A percentile compares a stretch with the other conserved stretches of the same genome.
These are phyloP conservation scores for Gobio occitaniae DNA, from an alignment of 2,797 vertebrate genomes.

Conservation along the genomic window DNA sequence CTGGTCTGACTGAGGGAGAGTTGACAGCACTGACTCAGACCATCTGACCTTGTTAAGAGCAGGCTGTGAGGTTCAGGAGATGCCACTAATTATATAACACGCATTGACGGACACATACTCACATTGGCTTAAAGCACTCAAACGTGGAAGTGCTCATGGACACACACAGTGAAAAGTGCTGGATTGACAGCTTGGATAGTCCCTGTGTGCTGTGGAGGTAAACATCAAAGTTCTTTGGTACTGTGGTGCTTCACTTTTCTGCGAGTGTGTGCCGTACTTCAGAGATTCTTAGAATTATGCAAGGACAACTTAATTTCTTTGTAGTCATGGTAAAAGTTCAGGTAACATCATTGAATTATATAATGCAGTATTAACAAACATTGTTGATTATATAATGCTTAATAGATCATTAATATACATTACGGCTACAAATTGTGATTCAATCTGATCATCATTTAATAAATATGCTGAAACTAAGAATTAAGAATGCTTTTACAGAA, in stretches of 20 bases:
- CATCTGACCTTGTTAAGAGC: constrained; percentile 76
- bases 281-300: neutral
- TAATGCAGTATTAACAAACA: neutral
- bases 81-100: constrained; percentile 70
- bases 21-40: constrained; percentile 69
- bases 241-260: neutral
- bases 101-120: constrained; percentile 48
- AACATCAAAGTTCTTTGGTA: neutral
- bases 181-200: constrained; percentile 37
- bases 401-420: neutral
- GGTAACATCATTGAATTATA: neutral
- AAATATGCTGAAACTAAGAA: neutral
- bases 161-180: constrained; percentile 22
- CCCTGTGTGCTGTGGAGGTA: constrained; percentile 12
- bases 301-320: neutral
- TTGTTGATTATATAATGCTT: neutral
- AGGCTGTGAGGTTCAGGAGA: constrained; percentile 65
- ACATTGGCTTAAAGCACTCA: constrained; percentile 4
- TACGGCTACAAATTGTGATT: neutral
- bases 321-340: neutral
- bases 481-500: neutral
- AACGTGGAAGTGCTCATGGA: neutral
- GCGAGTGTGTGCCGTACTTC: neutral
- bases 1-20: constrained; percentile 74
- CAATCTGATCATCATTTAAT: neutral